Percentiles rank a stretch among this genome's conserved stretches.
These are phyloP conservation scores for Chaetodon trifasciatus DNA, from an alignment of 2,797 vertebrate genomes.

Conservation along the genomic window DNA sequence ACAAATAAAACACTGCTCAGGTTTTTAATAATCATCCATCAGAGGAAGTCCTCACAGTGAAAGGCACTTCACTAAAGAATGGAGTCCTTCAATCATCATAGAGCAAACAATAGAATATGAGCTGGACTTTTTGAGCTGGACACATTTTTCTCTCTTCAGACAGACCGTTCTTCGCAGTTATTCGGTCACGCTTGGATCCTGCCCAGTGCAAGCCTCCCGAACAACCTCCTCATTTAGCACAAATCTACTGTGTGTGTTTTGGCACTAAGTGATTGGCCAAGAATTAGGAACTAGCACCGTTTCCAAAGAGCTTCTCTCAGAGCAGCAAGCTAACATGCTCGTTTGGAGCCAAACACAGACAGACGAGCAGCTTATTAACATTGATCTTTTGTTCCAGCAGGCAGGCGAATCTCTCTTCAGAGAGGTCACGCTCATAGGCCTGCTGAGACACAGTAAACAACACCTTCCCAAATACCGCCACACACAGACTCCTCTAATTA, in stretches of 20 bases:
- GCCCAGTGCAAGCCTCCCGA: conserved; percentile 1
- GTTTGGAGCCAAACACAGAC: background rate
- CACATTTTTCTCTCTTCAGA: background rate
- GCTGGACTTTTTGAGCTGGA: too few relatives aligned
- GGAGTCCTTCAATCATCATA: background rate
- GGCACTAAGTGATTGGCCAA: background rate
- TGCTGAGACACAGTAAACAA: conserved; percentile 24
- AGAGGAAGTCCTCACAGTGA: background rate
- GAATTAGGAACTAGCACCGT: conserved; percentile 2
- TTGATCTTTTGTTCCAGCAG: conserved; percentile 10
- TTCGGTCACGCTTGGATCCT: conserved; percentile 2
- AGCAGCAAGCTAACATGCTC: background rate
- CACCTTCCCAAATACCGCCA: background rate
- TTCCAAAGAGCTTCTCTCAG: background rate
- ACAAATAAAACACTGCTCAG: background rate
- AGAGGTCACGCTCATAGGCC: background rate
- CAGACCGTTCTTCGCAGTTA: background rate
- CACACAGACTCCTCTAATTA: conserved; percentile 16
- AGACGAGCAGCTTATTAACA: conserved; percentile 14
- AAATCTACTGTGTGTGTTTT: conserved; percentile 24
- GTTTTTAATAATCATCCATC: background rate
- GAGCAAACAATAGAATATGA: background rate
- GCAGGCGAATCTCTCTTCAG: background rate
- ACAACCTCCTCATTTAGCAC: conserved; percentile 2
- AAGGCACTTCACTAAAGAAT: too few relatives aligned